Evolutionary conservation across 2,797 vertebrate species (phyloP).

Genomic region (Leuciscus waleckii): DNA sequence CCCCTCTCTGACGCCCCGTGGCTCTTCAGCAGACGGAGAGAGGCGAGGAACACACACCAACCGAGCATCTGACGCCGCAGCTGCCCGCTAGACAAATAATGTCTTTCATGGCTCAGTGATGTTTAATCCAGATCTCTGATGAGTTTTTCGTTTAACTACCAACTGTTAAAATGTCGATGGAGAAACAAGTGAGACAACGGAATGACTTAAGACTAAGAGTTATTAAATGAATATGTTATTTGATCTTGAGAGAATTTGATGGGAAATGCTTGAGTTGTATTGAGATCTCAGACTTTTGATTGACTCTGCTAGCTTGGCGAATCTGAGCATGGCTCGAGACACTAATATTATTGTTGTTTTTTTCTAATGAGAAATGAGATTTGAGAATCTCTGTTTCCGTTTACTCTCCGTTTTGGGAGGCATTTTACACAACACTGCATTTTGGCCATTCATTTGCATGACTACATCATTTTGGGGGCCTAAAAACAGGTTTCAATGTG

Average conservation of each 20-base stretch:
- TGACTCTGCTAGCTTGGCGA: neutral
- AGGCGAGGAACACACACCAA: slow-evolving; percentile 50
- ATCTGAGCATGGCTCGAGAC: neutral
- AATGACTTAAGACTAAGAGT: neutral
- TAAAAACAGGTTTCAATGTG: no score
- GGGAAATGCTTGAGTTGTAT: neutral
- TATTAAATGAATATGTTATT: neutral
- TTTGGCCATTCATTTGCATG: no score
- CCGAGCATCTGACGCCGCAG: slow-evolving; percentile 68
- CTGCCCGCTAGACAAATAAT: slow-evolving; percentile 59
- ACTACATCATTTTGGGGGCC: no score
- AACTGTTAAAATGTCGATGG: neutral
- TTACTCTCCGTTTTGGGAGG: neutral
- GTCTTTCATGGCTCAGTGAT: neutral
- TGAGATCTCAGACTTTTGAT: neutral
- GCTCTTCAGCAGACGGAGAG: slow-evolving; percentile 33
- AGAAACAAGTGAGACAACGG: neutral
- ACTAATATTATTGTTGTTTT: neutral
- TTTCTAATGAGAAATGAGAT: neutral
- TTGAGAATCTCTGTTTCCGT: neutral
- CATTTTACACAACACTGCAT: no score
- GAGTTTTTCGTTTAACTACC: neutral
- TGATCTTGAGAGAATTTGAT: neutral
- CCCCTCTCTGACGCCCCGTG: slow-evolving; percentile 25
- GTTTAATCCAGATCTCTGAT: neutral